Base-by-base conservation (phyloP, 2,113 vertebrate genomes). In the Pseudorhombus dupliciocellatus region DNA sequence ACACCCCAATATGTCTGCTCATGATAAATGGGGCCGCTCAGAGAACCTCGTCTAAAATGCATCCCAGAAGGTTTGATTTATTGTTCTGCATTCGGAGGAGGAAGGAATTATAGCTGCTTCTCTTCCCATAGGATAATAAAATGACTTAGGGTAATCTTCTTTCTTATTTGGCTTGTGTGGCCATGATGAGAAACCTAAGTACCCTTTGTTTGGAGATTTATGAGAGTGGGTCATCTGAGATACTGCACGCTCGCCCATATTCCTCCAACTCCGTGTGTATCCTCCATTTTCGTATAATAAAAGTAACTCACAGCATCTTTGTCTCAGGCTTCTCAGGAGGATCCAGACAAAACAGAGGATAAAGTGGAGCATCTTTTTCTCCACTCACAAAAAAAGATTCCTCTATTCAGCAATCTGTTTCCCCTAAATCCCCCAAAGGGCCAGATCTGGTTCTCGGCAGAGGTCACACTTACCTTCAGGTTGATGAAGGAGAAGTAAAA, bases 391-490 rank as follows among this genome's bases (percentile, higher is more conserved):
- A 20, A 55, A 64, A 24, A n/a, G n/a, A 15, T 68, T 40, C 70
- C 30, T 76, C 22, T 64, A 34, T 70, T 66, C 75, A 46, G 30
- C 42, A 21, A 3, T 30, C 28, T 55, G 20, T 30, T 54, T 25
- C 44, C 50, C 61, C 58, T 46, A 57, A 72, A 50, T 50, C 46
- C 69, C 21, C 73, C 57, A 48, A 65, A 75, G 55, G 37, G 63
- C 48, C 4, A 15, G 20, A 21, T 58, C 37, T 14, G 21, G 20
- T 66, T 74, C 25, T 73, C 70, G 24, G 40, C 52, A 31, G 48
- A 48, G 52, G 48, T 80, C 37, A 24, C 66, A 87, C 88, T 90
- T 89, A 90, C 86, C 89, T 90, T 84, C 14, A 58, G 37, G 70
- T 77, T 37, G 56, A 55, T 21, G 30, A 67, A 4, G 70, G 59